Base-by-base conservation (phyloP, 2,888 invertebrate species). In the Nebria salina region DNA sequence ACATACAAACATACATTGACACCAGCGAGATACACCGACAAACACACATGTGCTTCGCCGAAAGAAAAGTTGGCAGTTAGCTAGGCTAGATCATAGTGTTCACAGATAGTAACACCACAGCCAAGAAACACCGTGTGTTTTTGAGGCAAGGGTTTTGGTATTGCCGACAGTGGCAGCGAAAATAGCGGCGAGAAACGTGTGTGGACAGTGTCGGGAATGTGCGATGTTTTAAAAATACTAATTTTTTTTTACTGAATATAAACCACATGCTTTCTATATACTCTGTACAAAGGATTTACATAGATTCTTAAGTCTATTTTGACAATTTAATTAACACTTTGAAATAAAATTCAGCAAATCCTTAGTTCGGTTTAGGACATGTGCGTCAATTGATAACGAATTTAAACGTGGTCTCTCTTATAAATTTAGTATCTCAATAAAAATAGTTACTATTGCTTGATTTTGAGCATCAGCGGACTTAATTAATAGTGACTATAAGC, bases 81-180 rank as follows among this genome's bases (percentile, higher is more conserved):
- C 54, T 54, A 54, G 54, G 54, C 54, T 54, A 54, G 54, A 54
- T 54, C 54, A 70, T 34, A 70, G 11, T 34, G 70, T 26, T 34
- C 70, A 70, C 4, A 70, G 25, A 70, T 34, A 70, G n/a, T 15
- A 34, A 25, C 70, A 70, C 26, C 34, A 25, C 34, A 70, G 70
- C 70, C 70, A 20, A 70, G 70, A 70, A 70, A 34, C 34, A 34
- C 34, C 34, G 34, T 34, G 34, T 34, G 34, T 34, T 34, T 34
- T 34, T 34, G 34, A 34, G 34, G 70, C 34, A 70, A 34, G 25
- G 70, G 70, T 70, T 70, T 26, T 70, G 70, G 13, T 54, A 54
- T 70, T 70, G 70, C 70, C 34, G 70, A 26, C 34, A 34, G 70
- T 26, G 70, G 70, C 70, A 70, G 70, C 70, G 70, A 70, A 70